Conservation (phyloP, 1,140 invertebrate species). For the Cherax destructor region DNA sequence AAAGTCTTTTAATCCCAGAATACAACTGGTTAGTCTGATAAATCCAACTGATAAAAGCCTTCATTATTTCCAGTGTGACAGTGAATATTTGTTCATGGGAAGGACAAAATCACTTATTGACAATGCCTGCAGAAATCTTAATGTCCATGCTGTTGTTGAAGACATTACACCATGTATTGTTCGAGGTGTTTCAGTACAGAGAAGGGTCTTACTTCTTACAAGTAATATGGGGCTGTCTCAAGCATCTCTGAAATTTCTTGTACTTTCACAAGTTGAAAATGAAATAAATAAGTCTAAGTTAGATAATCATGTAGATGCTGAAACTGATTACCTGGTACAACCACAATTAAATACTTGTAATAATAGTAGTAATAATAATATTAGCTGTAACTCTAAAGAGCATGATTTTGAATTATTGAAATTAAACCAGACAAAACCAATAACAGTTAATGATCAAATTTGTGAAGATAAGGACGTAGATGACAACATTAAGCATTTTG, state of each 20-base stretch:
- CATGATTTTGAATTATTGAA: no score
- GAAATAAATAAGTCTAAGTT: neutral
- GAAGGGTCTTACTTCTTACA: neutral
- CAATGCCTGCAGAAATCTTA: neutral
- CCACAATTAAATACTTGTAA: neutral
- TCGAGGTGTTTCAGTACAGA: neutral
- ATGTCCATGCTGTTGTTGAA: slow-evolving; percentile 14
- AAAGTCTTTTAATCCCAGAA: neutral
- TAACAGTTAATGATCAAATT: neutral
- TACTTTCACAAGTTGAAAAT: neutral
- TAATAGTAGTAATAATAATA: neutral
- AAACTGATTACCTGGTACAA: neutral
- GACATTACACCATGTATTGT: neutral
- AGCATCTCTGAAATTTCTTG: neutral
- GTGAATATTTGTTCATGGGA: neutral
- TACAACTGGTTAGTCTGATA: neutral
- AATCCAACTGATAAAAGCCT: neutral
- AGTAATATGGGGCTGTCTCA: neutral
- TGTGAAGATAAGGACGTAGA: neutral
- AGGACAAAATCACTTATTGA: neutral
- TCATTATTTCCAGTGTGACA: neutral
- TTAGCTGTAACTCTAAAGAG: neutral
- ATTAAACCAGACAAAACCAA: no score
- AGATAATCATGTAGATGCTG: neutral
- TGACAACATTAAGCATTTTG: no score